A percentile compares a stretch with the other conserved stretches of the same genome.
Conservation (phyloP, 2,888 invertebrate genomes). For the Microchrysa polita region DNA sequence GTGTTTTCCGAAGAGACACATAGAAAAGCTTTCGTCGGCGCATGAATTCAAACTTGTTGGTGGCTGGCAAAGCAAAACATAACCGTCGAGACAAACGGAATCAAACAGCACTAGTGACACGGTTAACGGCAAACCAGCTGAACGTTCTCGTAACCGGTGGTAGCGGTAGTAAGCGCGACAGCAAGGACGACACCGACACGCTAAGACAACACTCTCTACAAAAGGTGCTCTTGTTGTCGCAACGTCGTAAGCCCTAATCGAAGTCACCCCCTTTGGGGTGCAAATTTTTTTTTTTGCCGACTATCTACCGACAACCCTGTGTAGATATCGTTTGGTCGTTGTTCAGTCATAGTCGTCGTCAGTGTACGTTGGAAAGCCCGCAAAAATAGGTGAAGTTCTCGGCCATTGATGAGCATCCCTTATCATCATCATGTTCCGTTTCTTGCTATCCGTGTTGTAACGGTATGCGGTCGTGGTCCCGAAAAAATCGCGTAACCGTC, state of each 20-base stretch:
- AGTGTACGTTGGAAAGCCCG: conserved; percentile 31
- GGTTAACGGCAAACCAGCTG: background rate
- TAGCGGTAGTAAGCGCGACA: too few species aligned
- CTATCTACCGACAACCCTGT: conserved; percentile 2
- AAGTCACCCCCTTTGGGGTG: conserved; percentile 34
- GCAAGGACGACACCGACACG: too few species aligned
- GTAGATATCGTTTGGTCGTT: conserved; percentile 1
- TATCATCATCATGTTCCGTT: conserved; percentile 4
- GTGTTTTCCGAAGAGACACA: conserved; percentile 22
- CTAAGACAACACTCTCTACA: background rate
- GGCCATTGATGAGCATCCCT: background rate
- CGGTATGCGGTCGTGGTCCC: background rate
- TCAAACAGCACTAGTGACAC: background rate
- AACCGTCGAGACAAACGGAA: background rate
- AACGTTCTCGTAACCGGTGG: background rate
- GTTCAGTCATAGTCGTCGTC: background rate
- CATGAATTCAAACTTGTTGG: conserved; percentile 18
- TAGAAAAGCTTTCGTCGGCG: conserved; percentile 31
- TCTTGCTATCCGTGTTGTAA: background rate
- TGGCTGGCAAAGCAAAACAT: too few species aligned
- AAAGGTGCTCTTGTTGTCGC: conserved; percentile 15
- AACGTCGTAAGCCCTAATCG: conserved; percentile 33
- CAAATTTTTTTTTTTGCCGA: conserved; percentile 26
- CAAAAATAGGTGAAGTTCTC: conserved; percentile 20
- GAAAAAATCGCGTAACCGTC: background rate